These are phyloP conservation scores for Karalla daura DNA, from an alignment of 2,797 vertebrate species.

Conservation along the genomic window DNA sequence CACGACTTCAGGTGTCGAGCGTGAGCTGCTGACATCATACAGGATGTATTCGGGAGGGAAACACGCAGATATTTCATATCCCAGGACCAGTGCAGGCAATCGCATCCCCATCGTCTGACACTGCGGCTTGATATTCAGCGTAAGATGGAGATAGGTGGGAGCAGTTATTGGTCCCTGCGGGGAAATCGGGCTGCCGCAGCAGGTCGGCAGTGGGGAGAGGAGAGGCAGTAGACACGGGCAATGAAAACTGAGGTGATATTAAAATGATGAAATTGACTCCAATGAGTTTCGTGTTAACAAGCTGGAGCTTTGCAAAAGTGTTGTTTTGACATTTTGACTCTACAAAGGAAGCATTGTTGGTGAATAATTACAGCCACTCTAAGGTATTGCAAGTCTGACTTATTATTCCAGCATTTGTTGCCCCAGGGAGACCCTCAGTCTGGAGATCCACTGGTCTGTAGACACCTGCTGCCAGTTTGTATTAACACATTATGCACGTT, in stretches of 20 bases:
- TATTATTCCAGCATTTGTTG: background rate
- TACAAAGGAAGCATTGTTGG: too few species aligned
- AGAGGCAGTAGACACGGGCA: background rate
- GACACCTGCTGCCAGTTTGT: too few species aligned
- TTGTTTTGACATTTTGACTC: background rate
- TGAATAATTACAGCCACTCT: background rate
- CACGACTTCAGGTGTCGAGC: background rate
- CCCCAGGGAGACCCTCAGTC: too few species aligned
- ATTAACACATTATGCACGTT: too few species aligned
- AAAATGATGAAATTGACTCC: constrained; percentile 10
- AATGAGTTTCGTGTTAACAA: constrained; percentile 10
- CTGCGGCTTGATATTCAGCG: constrained; percentile 14
- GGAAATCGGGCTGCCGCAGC: constrained; percentile 24
- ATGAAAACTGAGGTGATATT: constrained; percentile 9
- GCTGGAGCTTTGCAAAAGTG: background rate
- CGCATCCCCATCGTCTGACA: constrained; percentile 5
- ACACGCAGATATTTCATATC: background rate
- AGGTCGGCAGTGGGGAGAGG: background rate
- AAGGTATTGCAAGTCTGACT: background rate
- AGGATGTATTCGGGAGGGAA: background rate
- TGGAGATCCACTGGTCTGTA: too few species aligned
- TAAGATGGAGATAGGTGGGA: constrained; percentile 17
- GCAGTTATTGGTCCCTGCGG: constrained; percentile 23
- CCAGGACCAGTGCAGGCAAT: background rate
- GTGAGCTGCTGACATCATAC: background rate